Conservation (phyloP, 2,113 vertebrate genomes). For the Haemorhous mexicanus region DNA sequence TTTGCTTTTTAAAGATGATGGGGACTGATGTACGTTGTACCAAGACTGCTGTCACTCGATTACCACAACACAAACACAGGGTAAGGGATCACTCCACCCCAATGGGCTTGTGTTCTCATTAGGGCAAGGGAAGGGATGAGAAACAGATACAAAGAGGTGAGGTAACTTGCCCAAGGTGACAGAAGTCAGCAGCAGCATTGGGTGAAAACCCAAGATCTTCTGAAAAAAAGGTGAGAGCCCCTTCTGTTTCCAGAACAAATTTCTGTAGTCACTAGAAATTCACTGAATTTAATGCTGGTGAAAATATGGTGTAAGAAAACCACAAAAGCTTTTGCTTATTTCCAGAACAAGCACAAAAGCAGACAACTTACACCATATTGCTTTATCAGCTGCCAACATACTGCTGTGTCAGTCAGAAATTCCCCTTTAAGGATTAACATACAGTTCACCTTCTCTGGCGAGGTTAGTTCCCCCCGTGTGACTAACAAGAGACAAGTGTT, state of each 20-base stretch:
- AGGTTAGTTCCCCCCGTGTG: background rate
- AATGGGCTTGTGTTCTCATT: background rate
- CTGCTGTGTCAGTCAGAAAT: background rate
- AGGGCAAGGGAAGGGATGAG: constrained; percentile 31
- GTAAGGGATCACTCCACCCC: background rate
- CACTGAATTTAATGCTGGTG: background rate
- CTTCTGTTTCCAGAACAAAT: background rate
- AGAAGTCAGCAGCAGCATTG: background rate
- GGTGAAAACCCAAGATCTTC: background rate
- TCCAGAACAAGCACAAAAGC: background rate
- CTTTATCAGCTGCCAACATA: background rate
- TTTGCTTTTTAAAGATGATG: background rate
- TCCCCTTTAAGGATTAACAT: background rate
- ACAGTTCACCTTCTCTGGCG: background rate
- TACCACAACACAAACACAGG: constrained; percentile 36
- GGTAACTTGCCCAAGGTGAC: constrained; percentile 63
- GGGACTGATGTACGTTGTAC: background rate
- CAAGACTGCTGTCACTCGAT: background rate
- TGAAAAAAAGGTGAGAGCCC: background rate
- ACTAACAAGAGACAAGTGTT: background rate
- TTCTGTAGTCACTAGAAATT: background rate
- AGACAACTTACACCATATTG: background rate
- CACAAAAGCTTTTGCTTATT: background rate
- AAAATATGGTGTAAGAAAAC: background rate
- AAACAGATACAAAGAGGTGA: constrained; percentile 66